Base-by-base conservation (phyloP, 2,797 vertebrate species). In the Kryptopterus vitreolus region DNA sequence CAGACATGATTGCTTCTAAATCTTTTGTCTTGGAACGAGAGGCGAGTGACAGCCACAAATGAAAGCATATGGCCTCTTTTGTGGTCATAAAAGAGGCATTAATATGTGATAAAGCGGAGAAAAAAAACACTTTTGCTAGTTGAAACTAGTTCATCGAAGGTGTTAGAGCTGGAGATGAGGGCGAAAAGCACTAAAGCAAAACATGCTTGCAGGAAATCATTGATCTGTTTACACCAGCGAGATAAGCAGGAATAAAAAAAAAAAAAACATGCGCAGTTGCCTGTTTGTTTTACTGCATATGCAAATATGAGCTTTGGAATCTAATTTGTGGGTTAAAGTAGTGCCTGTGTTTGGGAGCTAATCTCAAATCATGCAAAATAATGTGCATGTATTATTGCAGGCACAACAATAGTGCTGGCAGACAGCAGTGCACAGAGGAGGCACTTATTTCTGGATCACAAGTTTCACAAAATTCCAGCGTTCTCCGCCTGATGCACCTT, bases 1-100 rank as follows among this genome's bases (percentile, higher is more conserved):
- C 50, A 71, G 55, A 74, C 76, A 81, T 91, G 89, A 90, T 90
- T 91, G 89, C 88, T 88, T 88, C 89, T 88, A 88, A 89, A 88
- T 88, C 84, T 88, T 87, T 86, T 87, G 85, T 88, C 88, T 87
- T 87, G 35, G 88, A 89, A 87, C 87, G 38, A 69, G 48, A 69
- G 15, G 24, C 48, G 18, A 50, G 24, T 10, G 48, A 52, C 10
- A 70, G 29, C 33, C 38, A 68, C 38, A 68, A n/a, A 86, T 85
- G 88, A 85, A 88, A 89, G 85, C 89, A 89, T 90, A 89, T 87
- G 91, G 83, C 62, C n/a, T n/a, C 16, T 77, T 80, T 63, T 55
- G 46, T 70, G 69, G 38, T 26, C 63, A 65, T 59, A 50, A 73
- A 68, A 61, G 59, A 50, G 48, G 71, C 29, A 55, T 72, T 55